These are phyloP conservation scores for Callospermophilus lateralis DNA, from an alignment of 2,113 vertebrate genomes.

Conservation along the genomic window DNA sequence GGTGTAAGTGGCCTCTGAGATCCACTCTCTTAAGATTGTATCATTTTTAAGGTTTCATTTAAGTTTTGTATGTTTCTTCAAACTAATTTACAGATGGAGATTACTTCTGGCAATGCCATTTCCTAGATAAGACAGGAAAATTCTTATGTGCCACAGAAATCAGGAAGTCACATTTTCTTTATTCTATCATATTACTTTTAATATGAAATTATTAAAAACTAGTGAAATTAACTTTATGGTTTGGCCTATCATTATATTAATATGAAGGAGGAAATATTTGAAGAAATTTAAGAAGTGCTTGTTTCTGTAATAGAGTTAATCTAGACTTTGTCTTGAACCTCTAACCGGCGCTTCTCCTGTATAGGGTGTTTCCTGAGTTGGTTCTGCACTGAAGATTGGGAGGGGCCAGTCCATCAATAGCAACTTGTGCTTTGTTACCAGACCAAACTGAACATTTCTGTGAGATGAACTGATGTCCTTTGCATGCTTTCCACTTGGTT, in stretches of 20 bases:
- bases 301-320: background rate
- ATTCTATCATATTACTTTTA: too few relatives aligned
- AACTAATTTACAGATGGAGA: background rate
- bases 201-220: background rate
- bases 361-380: background rate
- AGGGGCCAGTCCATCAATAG: background rate
- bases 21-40: background rate
- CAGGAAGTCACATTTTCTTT: background rate
- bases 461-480: background rate
- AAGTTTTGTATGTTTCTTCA: background rate
- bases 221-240: background rate
- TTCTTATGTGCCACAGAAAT: background rate
- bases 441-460: background rate
- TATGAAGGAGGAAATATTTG: background rate
- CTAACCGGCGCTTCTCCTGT: background rate
- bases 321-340: background rate
- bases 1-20: background rate
- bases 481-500: background rate
- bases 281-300: background rate
- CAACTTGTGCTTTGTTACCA: background rate
- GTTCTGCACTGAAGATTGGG: background rate
- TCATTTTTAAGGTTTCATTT: conserved; percentile 18
- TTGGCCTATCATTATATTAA: background rate
- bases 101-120: background rate
- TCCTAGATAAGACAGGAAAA: background rate